Evolutionary conservation across 2,888 invertebrate species (phyloP).

Genomic region (Lycocerus yunnanus): DNA sequence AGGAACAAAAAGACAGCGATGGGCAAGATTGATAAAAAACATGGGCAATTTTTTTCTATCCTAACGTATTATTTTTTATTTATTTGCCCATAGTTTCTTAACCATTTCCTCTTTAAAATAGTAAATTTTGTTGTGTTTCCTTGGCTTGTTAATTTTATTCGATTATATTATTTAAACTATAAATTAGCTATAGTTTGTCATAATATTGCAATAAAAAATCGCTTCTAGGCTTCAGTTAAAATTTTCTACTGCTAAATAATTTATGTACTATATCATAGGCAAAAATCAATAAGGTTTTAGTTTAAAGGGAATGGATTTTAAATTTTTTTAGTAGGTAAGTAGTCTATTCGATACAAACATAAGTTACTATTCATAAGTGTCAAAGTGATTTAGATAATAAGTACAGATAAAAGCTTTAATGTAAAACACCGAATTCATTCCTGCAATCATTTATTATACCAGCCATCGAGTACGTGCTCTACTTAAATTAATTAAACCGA

Average conservation of each 20-base stretch:
- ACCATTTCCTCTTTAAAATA: too few species aligned
- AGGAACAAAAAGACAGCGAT: too few species aligned
- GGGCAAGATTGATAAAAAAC: too few species aligned
- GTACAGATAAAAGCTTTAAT: background rate
- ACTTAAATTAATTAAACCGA: background rate
- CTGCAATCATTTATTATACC: background rate
- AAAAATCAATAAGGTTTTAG: background rate
- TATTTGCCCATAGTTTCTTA: too few species aligned
- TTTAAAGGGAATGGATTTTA: background rate
- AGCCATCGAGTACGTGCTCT: background rate
- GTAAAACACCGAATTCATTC: background rate
- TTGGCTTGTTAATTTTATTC: too few species aligned
- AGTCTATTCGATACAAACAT: background rate
- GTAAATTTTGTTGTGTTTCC: too few species aligned
- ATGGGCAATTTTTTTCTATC: too few species aligned
- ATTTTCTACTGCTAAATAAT: background rate
- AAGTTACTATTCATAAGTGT: background rate
- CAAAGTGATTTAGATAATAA: background rate
- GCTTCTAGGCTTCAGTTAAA: background rate
- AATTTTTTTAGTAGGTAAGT: background rate
- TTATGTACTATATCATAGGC: background rate
- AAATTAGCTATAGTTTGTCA: background rate
- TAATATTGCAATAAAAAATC: background rate
- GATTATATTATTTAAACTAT: background rate
- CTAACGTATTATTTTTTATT: too few species aligned